Evolutionary conservation across 2,113 vertebrate genomes (phyloP).

Genomic region (Notarius lentiginosus): DNA sequence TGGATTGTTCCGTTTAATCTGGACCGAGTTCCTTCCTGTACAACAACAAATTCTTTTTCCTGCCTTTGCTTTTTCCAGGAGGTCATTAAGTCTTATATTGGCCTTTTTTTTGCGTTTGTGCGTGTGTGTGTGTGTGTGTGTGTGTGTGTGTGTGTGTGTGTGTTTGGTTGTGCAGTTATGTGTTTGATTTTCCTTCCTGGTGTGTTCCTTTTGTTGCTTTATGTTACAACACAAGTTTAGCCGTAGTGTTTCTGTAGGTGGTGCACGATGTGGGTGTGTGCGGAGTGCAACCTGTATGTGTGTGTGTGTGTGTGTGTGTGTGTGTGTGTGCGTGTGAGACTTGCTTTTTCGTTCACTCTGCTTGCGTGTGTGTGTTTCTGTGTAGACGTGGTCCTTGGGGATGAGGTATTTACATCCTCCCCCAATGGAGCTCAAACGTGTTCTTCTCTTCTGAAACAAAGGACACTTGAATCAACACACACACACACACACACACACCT

Average conservation of each 20-base stretch:
- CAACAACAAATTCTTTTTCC: not conserved
- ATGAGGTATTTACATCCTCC: slow-evolving; percentile 40
- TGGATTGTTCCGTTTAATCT: slow-evolving; percentile 24
- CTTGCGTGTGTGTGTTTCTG: slow-evolving; percentile 28
- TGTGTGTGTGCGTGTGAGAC: slow-evolving; percentile 3
- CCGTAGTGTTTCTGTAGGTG: not conserved
- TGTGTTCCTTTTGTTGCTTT: not conserved
- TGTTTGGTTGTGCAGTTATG: not conserved
- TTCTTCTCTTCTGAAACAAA: slow-evolving; percentile 40
- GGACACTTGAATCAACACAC: slow-evolving; percentile 5
- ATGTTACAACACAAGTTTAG: not conserved
- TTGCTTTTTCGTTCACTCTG: not conserved
- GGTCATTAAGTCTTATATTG: not conserved
- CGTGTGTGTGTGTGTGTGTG: not conserved
- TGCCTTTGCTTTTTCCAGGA: slow-evolving; percentile 2
- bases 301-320: not conserved
- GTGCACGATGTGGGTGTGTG: slow-evolving; percentile 3
- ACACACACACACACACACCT: not conserved
- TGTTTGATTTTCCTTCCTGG: slow-evolving; percentile 3
- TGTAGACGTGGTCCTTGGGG: slow-evolving; percentile 15
- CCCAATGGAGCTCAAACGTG: slow-evolving; percentile 26
- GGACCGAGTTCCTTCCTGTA: slow-evolving; percentile 19
- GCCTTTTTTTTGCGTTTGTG: not conserved
- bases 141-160: not conserved
- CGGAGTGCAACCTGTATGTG: slow-evolving; percentile 1